Conservation (phyloP, 2,797 vertebrate species). For the Chiloscyllium punctatum region DNA sequence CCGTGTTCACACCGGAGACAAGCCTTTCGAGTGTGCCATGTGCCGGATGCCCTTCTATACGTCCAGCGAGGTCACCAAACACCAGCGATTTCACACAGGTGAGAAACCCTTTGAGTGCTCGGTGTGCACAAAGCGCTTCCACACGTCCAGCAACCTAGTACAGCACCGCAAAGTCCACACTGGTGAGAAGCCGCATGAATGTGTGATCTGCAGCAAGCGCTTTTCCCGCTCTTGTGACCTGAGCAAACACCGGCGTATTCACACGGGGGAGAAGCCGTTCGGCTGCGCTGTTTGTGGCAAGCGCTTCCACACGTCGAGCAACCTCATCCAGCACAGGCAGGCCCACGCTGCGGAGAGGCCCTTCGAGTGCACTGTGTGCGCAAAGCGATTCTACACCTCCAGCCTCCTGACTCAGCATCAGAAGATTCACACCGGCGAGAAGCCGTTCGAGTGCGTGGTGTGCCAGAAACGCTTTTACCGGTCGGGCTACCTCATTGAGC, state of each 20-base stretch:
- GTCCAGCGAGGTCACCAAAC: not conserved
- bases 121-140: not conserved
- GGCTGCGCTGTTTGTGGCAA: not conserved
- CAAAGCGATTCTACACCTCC: not conserved
- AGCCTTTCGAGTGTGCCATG: not conserved
- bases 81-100: not conserved
- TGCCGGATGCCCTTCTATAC: not conserved
- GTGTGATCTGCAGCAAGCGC: not conserved
- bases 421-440: not conserved
- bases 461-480: not conserved
- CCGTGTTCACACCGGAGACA: not conserved
- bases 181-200: not conserved
- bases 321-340: not conserved
- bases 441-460: not conserved
- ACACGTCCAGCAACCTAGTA: not conserved
- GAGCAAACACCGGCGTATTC: not conserved
- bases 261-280: not conserved
- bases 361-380: not conserved
- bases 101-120: not conserved
- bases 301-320: not conserved
- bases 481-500: not conserved
- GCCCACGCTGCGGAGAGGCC: not conserved
- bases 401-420: not conserved
- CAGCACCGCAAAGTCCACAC: not conserved
- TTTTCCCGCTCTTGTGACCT: not conserved